Base-by-base conservation (phyloP, 2,113 vertebrate species). In the Alces alces region DNA sequence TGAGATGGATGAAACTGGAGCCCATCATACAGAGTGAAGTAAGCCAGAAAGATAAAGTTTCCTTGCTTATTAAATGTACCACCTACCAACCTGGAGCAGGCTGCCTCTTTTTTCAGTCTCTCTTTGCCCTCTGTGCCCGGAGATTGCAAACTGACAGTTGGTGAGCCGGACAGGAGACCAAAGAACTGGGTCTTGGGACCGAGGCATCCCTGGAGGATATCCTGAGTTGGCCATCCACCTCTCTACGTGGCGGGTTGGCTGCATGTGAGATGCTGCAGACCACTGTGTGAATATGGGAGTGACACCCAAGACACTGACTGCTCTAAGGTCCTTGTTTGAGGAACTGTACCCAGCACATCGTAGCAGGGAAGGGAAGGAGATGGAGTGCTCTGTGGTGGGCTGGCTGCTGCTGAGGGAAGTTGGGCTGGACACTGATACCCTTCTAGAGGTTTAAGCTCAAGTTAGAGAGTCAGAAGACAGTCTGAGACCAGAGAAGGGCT, bases 161-260 rank as follows among this genome's bases (percentile, higher is more conserved):
- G 76, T 30, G 27, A 47, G 43, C 43, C 0, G 0, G 43, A 79
- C 7, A 47, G 43, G 76, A 47, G 27, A 79, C 76, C 43, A 17
- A 30, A 30, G 14, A 79, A 47, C 43, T 79, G 76, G 43, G 27
- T 45, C 76, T 47, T 79, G 27, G 76, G 27, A 47, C 27, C 0
- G 45, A 79, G 76, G 76, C 43, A 17, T 79, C 45, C 43, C 43
- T 79, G 76, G 27, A 43, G 27, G 76, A 36, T n/a, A 79, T 47
- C 27, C 43, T 4, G 0, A 30, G 76, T 79, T 79, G 76, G 14
- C 43, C 76, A 79, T 47, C 27, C 25, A 30, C 8, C 43, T 47
- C 14, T 47, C 43, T 47, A 8, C 0, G 0, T 27, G 43, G 76
- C 0, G 0, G 27, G 27, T 14, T 19, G 76, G 43, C 76, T 79